Conservation (phyloP, 1,140 invertebrate genomes). For the Telenomus remus region DNA sequence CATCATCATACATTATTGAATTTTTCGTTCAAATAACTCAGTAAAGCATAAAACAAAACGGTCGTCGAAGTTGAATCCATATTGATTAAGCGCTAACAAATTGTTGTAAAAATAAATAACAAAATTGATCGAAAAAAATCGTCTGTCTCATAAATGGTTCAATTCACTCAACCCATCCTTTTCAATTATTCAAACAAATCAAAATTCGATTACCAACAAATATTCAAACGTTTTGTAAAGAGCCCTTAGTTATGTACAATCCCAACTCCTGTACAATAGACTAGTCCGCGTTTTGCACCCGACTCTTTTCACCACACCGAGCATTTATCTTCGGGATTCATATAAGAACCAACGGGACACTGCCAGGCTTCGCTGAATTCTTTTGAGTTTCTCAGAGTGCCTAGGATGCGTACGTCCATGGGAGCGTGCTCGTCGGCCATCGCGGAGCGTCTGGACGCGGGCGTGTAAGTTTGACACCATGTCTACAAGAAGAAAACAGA, state of each 20-base stretch:
- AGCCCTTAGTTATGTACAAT: constrained; percentile 1
- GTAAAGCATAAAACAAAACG: no score
- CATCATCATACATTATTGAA: no score
- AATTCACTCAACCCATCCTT: no score
- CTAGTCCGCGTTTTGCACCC: constrained; percentile 21
- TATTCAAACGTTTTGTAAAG: no score
- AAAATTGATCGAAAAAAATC: no score
- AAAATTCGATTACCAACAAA: no score
- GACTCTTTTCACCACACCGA: constrained; percentile 78
- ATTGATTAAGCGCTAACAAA: no score
- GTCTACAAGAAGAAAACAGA: constrained; percentile 76
- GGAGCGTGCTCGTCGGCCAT: constrained; percentile 86
- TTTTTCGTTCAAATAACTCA: no score
- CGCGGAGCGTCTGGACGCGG: constrained; percentile 78
- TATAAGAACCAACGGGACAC: constrained; percentile 83
- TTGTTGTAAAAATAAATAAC: no score
- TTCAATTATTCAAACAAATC: no score
- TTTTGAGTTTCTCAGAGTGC: constrained; percentile 87
- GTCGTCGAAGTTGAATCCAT: no score
- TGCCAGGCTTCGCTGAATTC: constrained; percentile 90
- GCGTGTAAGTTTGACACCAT: constrained; percentile 85
- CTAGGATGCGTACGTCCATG: constrained; percentile 84
- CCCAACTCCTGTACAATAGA: constrained; percentile 19
- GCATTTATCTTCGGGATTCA: constrained; percentile 91
- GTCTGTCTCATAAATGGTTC: no score